Conservation (phyloP, 2,113 vertebrate genomes). For the rat (Rattus norvegicus) region DNA sequence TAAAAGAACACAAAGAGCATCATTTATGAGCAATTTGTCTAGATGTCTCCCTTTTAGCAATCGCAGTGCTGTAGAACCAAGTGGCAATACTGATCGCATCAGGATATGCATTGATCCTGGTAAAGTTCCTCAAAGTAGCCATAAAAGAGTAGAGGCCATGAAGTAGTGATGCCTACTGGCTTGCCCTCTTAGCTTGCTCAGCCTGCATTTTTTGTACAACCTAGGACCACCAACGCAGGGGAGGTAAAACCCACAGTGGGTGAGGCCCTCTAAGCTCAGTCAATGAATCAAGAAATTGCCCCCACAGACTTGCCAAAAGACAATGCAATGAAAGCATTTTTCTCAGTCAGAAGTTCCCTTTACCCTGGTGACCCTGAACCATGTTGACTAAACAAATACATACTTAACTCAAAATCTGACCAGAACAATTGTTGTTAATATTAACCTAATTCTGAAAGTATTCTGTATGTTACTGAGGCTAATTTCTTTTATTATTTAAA, state of each 20-base stretch:
- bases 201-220: background rate
- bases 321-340: background rate
- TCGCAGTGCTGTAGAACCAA: background rate
- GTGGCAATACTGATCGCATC: background rate
- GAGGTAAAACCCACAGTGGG: too few species aligned
- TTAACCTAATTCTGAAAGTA: background rate
- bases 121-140: background rate
- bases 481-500: background rate
- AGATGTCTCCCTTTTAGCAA: background rate
- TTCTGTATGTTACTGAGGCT: background rate
- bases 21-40: background rate
- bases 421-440: background rate
- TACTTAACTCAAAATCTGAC: background rate
- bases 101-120: background rate
- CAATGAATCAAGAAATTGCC: background rate
- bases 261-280: background rate
- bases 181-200: background rate
- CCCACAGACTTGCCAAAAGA: background rate
- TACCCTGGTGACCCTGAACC: background rate
- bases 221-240: background rate
- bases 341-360: background rate
- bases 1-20: background rate
- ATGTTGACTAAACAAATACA: background rate
- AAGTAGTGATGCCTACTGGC: background rate
- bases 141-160: background rate